Percentiles rank a stretch among this genome's conserved stretches.
These are phyloP conservation scores for Orestias chungarensis DNA, from an alignment of 2,797 vertebrate species.

Conservation along the genomic window DNA sequence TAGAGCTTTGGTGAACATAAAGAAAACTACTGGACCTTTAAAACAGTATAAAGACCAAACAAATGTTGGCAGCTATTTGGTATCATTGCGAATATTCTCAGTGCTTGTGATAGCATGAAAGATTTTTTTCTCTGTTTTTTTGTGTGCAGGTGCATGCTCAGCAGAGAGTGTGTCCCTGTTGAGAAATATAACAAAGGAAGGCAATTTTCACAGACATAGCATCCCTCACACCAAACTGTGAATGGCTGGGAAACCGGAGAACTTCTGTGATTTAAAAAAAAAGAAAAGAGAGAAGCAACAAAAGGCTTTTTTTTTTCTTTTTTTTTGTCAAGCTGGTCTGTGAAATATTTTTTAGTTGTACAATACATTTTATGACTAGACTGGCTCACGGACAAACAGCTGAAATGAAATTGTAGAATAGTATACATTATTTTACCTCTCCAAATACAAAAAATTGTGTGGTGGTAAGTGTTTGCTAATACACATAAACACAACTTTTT, in stretches of 20 bases:
- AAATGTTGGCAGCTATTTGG: slow-evolving; percentile 35
- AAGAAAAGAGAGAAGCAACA: slow-evolving; percentile 4
- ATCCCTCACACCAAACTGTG: slow-evolving; percentile 42
- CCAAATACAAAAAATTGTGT: neutral
- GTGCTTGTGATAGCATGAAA: slow-evolving; percentile 37
- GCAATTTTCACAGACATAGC: slow-evolving; percentile 62
- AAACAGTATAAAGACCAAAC: slow-evolving; percentile 29
- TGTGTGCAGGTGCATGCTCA: slow-evolving; percentile 57
- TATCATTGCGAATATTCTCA: slow-evolving; percentile 24
- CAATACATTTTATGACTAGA: neutral
- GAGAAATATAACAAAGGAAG: slow-evolving; percentile 47
- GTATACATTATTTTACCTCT: neutral
- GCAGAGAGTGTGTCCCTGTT: slow-evolving; percentile 40
- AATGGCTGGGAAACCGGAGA: slow-evolving; percentile 58
- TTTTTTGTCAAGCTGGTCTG: slow-evolving; percentile 32
- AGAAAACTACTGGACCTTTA: slow-evolving; percentile 6
- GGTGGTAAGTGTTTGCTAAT: neutral
- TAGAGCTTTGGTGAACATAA: slow-evolving; percentile 19
- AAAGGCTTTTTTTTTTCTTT: no score
- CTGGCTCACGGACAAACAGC: neutral
- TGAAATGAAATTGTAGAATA: neutral
- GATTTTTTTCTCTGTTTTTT: slow-evolving; percentile 42
- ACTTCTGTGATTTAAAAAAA: slow-evolving; percentile 35
- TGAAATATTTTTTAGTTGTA: neutral
- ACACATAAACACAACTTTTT: neutral